Conservation (phyloP, 2,797 vertebrate genomes). For the Chloroceryle amazona region DNA sequence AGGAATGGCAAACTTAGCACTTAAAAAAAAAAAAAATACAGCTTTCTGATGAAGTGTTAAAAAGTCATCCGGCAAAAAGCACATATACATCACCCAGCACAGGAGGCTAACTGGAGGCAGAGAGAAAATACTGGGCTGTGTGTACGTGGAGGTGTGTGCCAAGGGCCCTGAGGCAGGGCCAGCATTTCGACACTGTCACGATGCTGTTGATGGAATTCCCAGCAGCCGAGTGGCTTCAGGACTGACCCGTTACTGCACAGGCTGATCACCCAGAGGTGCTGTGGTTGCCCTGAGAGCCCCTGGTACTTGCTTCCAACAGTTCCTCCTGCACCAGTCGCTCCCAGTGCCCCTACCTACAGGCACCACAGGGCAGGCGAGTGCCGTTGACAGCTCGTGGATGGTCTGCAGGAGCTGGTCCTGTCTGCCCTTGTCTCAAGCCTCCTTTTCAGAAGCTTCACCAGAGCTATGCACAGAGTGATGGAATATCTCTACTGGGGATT, state of each 20-base stretch:
- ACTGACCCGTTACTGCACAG: background rate
- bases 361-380: rapidly evolving
- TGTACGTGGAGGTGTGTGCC: background rate
- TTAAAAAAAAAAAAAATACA: background rate
- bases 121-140: background rate
- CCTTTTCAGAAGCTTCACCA: background rate
- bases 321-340: background rate
- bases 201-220: background rate
- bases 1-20: constrained; percentile 50
- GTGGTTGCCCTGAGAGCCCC: background rate
- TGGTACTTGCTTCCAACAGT: background rate
- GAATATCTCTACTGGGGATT: rapidly evolving
- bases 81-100: background rate
- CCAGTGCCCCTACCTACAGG: rapidly evolving
- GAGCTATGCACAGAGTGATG: background rate
- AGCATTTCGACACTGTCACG: rapidly evolving
- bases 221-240: background rate
- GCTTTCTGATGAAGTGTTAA: constrained; percentile 61
- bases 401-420: rapidly evolving
- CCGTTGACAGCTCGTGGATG: rapidly evolving
- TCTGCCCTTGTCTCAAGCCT: background rate
- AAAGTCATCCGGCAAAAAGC: background rate
- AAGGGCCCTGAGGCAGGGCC: background rate
- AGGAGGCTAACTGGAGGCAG: background rate
- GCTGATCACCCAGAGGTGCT: rapidly evolving